Base-by-base conservation (phyloP, 2,113 vertebrate species). In the Xiphophorus couchianus region DNA sequence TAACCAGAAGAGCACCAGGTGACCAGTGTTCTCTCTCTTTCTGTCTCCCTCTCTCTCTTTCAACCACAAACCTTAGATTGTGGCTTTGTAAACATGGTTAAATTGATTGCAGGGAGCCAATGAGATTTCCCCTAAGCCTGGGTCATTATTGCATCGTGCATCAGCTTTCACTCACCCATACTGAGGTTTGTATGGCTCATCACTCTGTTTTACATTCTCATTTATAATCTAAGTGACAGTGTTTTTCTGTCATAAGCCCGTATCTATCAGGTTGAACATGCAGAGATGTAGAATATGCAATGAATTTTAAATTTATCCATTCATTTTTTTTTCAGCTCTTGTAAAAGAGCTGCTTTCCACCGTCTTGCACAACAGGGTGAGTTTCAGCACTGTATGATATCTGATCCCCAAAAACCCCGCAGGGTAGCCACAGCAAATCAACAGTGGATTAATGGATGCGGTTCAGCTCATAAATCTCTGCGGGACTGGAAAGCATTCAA, bases 361-460 rank as follows among this genome's bases (percentile, higher is more conserved):
- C 80, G 63, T 30, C 76, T 72, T 82, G 60, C 44, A 80, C 80
- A 80, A 63, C 37, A 1, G 83, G 83, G 66, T 74, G 78, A 81
- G 81, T 85, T 87, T 89, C 84, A 87, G 82, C 86, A 81, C 82
- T 88, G 77, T 89, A 85, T 91, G 90, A 91, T 89, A 92, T 91
- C 89, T 86, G 92, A 93, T 90, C 85, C 25, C 88, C 81, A 44
- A 90, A 87, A 88, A 81, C 84, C 86, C 90, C 82, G 88, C 77
- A 76, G 91, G 90, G 89, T 87, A 92, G 83, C 90, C 89, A 90
- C 84, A 90, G 88, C 88, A 88, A 92, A 93, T 93, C 90, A 90
- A 91, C 90, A 91, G 85, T 90, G 89, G 89, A 93, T 92, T 90
- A 89, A 92, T 92, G 90, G 92, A 90, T 92, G 81, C 86, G 90